A percentile compares a stretch with the other conserved stretches of the same genome.
phyloP scores from a whole-genome alignment of 1,140 invertebrate genomes.

The Saccostrea echinata region DNA sequence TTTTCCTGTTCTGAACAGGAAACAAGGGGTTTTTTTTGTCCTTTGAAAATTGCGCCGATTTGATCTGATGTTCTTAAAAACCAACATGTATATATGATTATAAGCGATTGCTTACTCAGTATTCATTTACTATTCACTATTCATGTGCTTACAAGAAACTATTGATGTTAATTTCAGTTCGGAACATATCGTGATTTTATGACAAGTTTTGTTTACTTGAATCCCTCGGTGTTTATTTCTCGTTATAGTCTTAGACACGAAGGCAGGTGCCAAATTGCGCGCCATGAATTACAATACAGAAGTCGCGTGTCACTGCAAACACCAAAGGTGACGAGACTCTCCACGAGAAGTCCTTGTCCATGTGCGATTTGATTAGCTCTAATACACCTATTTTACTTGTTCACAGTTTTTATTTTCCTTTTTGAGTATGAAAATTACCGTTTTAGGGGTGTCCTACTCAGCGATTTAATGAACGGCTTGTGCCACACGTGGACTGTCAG shows the following conservation, averaged over 20 bases:
- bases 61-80: no score
- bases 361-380: constrained; percentile 31
- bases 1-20: constrained; percentile 1
- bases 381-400: constrained; percentile 39
- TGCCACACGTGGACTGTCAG: neutral
- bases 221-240: neutral
- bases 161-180: neutral
- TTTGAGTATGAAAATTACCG: constrained; percentile 31
- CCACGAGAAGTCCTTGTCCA: neutral
- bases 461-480: constrained; percentile 3
- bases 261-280: constrained; percentile 19
- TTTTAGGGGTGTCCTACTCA: constrained; percentile 1
- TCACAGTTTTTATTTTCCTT: constrained; percentile 33
- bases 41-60: no score
- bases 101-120: no score
- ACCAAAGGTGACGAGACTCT: neutral
- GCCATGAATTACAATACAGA: constrained; percentile 12
- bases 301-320: constrained; percentile 9
- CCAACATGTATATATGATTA: no score
- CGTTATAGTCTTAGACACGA: neutral
- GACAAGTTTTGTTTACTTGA: neutral
- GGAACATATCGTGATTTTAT: neutral
- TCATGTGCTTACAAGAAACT: no score
- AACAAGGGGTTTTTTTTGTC: neutral
- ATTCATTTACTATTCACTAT: no score